These are phyloP conservation scores for Timandra comae DNA, from an alignment of 2,888 invertebrate species.

Conservation along the genomic window DNA sequence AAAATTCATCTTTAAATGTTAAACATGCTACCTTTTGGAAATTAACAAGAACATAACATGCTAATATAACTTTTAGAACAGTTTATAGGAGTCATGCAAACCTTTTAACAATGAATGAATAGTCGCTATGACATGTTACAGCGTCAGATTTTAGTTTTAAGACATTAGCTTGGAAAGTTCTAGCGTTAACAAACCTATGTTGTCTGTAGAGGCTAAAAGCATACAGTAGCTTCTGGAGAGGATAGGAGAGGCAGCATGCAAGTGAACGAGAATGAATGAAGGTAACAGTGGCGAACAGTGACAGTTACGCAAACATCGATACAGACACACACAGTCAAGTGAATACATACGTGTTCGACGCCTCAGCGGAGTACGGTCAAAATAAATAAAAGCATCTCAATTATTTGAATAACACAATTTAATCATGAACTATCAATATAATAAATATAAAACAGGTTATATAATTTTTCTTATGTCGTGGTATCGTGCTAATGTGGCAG, in stretches of 20 bases:
- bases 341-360: constrained; percentile 75
- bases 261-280: constrained; percentile 54
- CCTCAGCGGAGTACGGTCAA: constrained; percentile 75
- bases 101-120: constrained; percentile 19
- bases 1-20: constrained; percentile 2
- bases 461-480: constrained; percentile 65
- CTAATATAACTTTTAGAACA: constrained; percentile 12
- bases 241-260: constrained; percentile 62
- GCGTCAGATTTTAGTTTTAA: constrained; percentile 4
- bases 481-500: constrained; percentile 69
- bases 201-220: constrained; percentile 21
- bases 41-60: constrained; percentile 13
- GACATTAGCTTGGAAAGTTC: too few species aligned
- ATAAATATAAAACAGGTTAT: constrained; percentile 72
- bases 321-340: constrained; percentile 73
- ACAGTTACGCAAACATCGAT: constrained; percentile 72
- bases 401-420: constrained; percentile 77
- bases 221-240: constrained; percentile 35
- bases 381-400: constrained; percentile 75
- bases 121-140: constrained; percentile 17
- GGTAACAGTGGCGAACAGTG: constrained; percentile 63
- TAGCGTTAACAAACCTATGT: not conserved
- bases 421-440: constrained; percentile 74
- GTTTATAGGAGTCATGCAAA: constrained; percentile 30
- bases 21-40: constrained; percentile 35